phyloP scores from a whole-genome alignment of 2,113 vertebrate genomes.

The Silurus meridionalis region DNA sequence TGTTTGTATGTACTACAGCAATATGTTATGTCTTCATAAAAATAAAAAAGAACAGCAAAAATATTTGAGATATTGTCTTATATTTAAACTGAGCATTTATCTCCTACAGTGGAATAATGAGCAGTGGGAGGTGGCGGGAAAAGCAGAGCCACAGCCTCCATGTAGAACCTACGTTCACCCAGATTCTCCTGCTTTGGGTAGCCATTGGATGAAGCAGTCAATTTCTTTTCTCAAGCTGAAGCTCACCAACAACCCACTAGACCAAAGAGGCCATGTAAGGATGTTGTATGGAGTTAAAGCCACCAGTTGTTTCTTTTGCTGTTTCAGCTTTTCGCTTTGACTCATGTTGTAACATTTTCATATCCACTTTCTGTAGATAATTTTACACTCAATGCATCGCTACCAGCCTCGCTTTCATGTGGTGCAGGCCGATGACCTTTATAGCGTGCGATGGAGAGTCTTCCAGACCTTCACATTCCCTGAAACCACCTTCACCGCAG shows the following conservation, averaged over 20 bases:
- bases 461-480: slow-evolving; percentile 88
- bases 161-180: slow-evolving; percentile 87
- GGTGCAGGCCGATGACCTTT: slow-evolving; percentile 85
- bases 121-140: slow-evolving; percentile 89
- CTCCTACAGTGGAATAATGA: slow-evolving; percentile 86
- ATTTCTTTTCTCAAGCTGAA: slow-evolving; percentile 90
- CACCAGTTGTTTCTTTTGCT: not conserved
- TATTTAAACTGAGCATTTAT: slow-evolving; percentile 26
- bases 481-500: slow-evolving; percentile 85
- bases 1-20: slow-evolving; percentile 28
- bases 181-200: slow-evolving; percentile 85
- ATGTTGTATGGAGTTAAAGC: not conserved
- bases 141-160: slow-evolving; percentile 87
- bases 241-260: slow-evolving; percentile 89
- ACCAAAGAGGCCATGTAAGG: slow-evolving; percentile 86
- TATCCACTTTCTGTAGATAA: slow-evolving; percentile 66
- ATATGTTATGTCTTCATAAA: slow-evolving; percentile 54
- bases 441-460: slow-evolving; percentile 83
- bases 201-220: slow-evolving; percentile 91
- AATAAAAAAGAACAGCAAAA: not conserved
- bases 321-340: not conserved
- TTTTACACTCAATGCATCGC: slow-evolving; percentile 82
- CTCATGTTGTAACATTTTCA: not conserved
- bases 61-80: not conserved
- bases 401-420: slow-evolving; percentile 85